Conservation (phyloP, 2,888 invertebrate genomes). For the Oscheius sp. region DNA sequence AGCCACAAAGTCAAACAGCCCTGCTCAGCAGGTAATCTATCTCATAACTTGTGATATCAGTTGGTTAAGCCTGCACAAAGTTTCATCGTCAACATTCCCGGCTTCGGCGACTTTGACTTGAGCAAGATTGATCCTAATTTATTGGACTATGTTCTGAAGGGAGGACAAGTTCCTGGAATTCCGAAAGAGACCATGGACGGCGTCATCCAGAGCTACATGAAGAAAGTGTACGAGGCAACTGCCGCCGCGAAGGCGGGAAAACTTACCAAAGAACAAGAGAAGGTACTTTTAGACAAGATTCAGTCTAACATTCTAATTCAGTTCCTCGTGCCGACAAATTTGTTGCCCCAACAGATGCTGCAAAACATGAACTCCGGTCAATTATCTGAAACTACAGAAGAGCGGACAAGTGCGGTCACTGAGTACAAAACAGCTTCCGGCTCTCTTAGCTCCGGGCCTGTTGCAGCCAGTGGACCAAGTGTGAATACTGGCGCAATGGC, state of each 20-base stretch:
- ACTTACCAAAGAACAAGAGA: not conserved
- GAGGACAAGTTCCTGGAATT: constrained; percentile 70
- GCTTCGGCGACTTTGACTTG: constrained; percentile 68
- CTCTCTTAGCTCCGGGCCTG: not conserved
- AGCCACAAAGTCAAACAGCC: constrained; percentile 53
- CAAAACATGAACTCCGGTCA: constrained; percentile 55
- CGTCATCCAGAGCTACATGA: constrained; percentile 65
- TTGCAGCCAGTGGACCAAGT: not conserved
- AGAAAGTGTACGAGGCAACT: constrained; percentile 64
- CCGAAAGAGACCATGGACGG: constrained; percentile 66
- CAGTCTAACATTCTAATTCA: constrained; percentile 20
- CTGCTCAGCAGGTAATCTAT: constrained; percentile 57
- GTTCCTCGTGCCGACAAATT: constrained; percentile 59
- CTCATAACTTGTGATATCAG: constrained; percentile 15
- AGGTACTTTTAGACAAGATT: not conserved
- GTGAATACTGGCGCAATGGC: constrained; percentile 5
- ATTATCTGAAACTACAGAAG: constrained; percentile 59
- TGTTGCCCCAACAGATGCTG: constrained; percentile 59
- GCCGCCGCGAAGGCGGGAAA: constrained; percentile 49
- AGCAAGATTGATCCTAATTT: constrained; percentile 51
- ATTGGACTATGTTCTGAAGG: constrained; percentile 60
- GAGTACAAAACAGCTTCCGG: constrained; percentile 57
- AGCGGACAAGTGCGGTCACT: constrained; percentile 62
- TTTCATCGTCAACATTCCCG: constrained; percentile 70
- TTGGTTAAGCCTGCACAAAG: constrained; percentile 67